These are phyloP conservation scores for Acleris emargana DNA, from an alignment of 2,888 invertebrate genomes.

Conservation along the genomic window DNA sequence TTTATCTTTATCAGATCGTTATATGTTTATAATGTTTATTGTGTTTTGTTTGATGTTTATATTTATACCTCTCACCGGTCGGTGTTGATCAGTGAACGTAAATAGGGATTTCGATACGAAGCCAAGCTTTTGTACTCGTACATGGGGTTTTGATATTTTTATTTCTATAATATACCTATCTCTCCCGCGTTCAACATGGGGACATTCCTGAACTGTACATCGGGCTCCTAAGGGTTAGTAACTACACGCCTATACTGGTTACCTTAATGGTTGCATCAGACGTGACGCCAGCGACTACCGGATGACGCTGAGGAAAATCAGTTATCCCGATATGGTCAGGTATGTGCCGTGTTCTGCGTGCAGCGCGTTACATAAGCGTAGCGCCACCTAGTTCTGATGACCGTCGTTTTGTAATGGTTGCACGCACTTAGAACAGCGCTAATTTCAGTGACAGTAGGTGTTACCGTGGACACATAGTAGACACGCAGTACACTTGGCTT, in stretches of 20 bases:
- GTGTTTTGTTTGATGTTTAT: no score
- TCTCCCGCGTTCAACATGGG: no score
- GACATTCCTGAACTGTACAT: no score
- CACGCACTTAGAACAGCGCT: conserved; percentile 9
- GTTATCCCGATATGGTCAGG: conserved; percentile 61
- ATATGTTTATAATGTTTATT: no score
- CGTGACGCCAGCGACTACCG: conserved; percentile 53
- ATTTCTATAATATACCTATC: no score
- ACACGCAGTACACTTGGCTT: neutral
- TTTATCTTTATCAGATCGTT: no score
- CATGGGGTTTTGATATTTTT: no score
- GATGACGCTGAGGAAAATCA: conserved; percentile 62
- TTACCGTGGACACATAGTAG: neutral
- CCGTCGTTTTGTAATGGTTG: conserved; percentile 22
- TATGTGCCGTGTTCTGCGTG: conserved; percentile 43
- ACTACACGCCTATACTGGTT: conserved; percentile 1
- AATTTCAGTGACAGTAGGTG: conserved; percentile 6
- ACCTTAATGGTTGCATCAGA: conserved; percentile 55
- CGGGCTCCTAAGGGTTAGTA: no score
- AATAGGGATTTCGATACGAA: no score
- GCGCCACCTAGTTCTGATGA: conserved; percentile 55
- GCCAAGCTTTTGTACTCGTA: no score
- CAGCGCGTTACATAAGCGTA: conserved; percentile 50
- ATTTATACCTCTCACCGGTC: no score
- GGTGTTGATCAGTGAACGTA: no score